phyloP scores from a whole-genome alignment of 2,113 vertebrate species.

The Marmota monax region DNA sequence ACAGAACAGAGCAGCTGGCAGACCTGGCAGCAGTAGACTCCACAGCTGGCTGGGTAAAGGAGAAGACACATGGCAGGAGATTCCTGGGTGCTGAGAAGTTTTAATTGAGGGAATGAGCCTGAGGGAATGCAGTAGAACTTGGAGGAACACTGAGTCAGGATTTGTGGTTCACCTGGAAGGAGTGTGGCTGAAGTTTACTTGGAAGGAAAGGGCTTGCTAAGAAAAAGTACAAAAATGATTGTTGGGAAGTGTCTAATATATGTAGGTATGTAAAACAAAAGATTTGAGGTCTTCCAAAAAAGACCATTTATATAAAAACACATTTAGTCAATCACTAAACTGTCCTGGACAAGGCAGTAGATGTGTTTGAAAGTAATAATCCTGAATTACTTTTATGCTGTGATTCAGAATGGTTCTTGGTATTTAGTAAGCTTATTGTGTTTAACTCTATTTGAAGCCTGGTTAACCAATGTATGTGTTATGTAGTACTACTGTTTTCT shows the following conservation, averaged over 20 bases:
- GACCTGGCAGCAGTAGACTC: background rate
- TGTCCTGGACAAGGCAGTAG: background rate
- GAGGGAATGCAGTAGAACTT: background rate
- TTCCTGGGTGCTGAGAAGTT: background rate
- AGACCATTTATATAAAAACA: constrained; percentile 12
- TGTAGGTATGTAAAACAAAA: background rate
- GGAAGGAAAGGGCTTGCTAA: constrained; percentile 2
- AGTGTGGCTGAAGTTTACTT: background rate
- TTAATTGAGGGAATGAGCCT: background rate
- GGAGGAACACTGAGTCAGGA: background rate
- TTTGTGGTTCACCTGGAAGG: background rate
- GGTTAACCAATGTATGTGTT: background rate
- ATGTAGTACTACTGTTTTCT: background rate
- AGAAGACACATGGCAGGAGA: too few relatives aligned
- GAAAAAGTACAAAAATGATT: background rate
- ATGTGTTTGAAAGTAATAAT: background rate
- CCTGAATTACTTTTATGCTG: background rate
- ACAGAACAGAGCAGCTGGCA: background rate
- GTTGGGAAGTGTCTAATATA: background rate
- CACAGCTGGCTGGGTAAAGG: too few relatives aligned
- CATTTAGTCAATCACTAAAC: background rate
- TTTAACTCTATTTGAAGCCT: background rate
- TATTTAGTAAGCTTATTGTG: background rate
- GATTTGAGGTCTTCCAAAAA: background rate
- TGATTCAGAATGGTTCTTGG: background rate